Percentiles rank a stretch among this genome's conserved stretches.
phyloP scores from a whole-genome alignment of 2,797 vertebrate genomes.

The Chiloscyllium punctatum region DNA sequence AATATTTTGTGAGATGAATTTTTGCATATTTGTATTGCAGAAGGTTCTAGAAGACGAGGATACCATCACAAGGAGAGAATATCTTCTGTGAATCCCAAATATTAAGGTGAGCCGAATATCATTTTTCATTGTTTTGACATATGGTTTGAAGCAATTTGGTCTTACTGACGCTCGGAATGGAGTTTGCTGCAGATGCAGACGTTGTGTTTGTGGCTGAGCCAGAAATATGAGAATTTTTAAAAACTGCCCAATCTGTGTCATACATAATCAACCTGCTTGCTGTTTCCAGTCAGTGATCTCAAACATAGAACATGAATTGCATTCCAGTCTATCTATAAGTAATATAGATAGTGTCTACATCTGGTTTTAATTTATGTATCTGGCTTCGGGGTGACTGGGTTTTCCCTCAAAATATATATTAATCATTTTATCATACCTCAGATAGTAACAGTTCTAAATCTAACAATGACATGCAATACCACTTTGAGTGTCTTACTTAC shows the following conservation, averaged over 20 bases:
- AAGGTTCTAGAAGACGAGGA: not conserved
- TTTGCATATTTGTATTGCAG: not conserved
- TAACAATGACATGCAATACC: not conserved
- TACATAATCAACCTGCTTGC: not conserved
- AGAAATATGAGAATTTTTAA: not conserved
- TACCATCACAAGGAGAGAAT: not conserved
- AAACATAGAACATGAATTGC: not conserved
- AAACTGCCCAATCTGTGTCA: not conserved
- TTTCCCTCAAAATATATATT: slow-evolving; percentile 1
- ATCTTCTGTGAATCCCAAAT: not conserved
- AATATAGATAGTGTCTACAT: not conserved
- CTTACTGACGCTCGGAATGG: not conserved
- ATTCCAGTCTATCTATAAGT: not conserved
- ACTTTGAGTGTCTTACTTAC: not conserved
- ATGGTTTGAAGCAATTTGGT: not conserved
- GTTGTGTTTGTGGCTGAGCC: not conserved
- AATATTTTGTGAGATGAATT: not conserved
- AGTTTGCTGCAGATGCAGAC: not conserved
- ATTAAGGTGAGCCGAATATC: not conserved
- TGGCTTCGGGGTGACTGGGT: not conserved
- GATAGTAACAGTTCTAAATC: slow-evolving; percentile 12
- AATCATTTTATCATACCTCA: not conserved
- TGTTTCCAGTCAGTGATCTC: not conserved
- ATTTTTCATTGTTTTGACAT: not conserved
- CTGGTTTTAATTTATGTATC: not conserved